Evolutionary conservation across 2,797 vertebrate genomes (phyloP).

Genomic region (Hippoglossus hippoglossus): DNA sequence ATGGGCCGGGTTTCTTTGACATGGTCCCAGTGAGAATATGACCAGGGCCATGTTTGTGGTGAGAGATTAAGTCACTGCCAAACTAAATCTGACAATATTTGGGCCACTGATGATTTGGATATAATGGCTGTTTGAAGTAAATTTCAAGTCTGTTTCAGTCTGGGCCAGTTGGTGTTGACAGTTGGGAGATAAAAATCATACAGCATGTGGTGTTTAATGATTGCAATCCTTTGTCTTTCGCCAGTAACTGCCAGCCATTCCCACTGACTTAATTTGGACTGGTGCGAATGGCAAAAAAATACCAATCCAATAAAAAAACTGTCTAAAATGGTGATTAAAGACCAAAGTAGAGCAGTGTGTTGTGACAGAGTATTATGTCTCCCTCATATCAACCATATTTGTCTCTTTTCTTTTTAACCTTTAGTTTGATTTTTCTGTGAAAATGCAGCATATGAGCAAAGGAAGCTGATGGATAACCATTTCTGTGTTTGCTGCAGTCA

Average conservation of each 20-base stretch:
- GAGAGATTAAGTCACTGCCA: too few species aligned
- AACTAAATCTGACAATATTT: conserved; percentile 8
- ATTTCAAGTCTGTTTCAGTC: conserved; percentile 42
- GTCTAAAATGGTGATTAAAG: conserved; percentile 15
- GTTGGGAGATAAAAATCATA: conserved; percentile 58
- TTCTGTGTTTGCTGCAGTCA: too few species aligned
- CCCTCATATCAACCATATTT: not conserved
- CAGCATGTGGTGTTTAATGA: conserved; percentile 67
- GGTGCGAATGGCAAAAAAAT: conserved; percentile 47
- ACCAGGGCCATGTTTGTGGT: too few species aligned
- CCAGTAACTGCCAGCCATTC: conserved; percentile 47
- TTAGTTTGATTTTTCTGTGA: not conserved
- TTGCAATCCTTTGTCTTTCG: conserved; percentile 56
- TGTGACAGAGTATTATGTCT: not conserved
- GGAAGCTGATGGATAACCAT: too few species aligned
- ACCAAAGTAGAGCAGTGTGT: conserved; percentile 24
- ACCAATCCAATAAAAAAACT: conserved; percentile 33
- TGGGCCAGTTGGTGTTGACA: conserved; percentile 59
- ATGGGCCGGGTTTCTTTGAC: too few species aligned
- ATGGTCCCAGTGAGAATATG: too few species aligned
- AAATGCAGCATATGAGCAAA: not conserved
- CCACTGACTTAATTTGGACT: conserved; percentile 58
- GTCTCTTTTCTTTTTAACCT: not conserved
- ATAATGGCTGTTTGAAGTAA: conserved; percentile 47
- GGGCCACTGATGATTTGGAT: conserved; percentile 30